phyloP scores from a whole-genome alignment of 2,113 vertebrate species.

The Nansenia antarctica region DNA sequence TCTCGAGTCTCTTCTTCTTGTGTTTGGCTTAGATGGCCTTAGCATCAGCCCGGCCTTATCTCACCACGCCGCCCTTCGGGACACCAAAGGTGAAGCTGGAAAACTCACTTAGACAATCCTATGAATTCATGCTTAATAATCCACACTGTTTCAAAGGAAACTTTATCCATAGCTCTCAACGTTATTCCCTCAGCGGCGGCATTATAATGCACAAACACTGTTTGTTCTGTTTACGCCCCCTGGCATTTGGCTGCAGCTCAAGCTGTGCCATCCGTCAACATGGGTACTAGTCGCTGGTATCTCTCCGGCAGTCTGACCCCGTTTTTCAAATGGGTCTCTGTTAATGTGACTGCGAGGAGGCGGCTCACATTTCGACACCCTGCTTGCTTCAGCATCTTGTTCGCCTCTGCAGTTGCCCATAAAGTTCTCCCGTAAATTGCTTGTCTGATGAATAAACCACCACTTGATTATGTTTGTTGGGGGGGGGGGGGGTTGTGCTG shows the following conservation, averaged over 20 bases:
- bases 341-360: conserved; percentile 18
- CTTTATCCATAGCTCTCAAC: background rate
- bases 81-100: background rate
- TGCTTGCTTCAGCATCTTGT: conserved; percentile 30
- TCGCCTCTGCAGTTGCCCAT: conserved; percentile 28
- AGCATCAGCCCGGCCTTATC: background rate
- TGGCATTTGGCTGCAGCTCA: conserved; percentile 34
- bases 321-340: conserved; percentile 43
- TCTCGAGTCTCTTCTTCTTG: background rate
- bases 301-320: conserved; percentile 48
- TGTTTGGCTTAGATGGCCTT: background rate
- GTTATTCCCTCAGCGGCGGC: background rate
- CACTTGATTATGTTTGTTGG: conserved; percentile 40
- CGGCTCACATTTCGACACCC: conserved; percentile 20
- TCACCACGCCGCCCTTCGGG: background rate
- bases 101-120: background rate
- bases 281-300: conserved; percentile 31
- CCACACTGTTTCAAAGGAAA: background rate
- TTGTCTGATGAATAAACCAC: conserved; percentile 41
- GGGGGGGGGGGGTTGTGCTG: background rate
- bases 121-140: background rate
- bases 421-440: conserved; percentile 29
- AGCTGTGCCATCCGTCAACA: conserved; percentile 44
- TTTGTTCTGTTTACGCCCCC: conserved; percentile 31
- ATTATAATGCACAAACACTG: background rate